Conservation (phyloP, 2,888 invertebrate species). For the Nomada fucata region DNA sequence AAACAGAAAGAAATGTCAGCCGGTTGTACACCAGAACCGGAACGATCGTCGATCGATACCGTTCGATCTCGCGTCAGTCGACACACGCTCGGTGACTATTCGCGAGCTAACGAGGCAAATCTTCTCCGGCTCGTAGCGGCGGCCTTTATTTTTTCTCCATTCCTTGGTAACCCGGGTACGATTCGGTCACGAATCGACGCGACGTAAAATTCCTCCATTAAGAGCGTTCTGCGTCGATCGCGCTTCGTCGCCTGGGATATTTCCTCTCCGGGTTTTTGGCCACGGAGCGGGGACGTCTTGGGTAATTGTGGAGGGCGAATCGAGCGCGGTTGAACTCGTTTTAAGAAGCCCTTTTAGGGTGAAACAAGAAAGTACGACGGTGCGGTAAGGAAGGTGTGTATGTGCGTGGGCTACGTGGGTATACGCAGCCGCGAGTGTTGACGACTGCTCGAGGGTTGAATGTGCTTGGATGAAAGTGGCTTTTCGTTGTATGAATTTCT, state of each 20-base stretch:
- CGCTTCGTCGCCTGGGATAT: neutral
- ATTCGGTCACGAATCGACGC: constrained; percentile 23
- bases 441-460: neutral
- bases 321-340: neutral
- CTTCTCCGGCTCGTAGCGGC: neutral
- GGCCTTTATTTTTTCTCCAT: neutral
- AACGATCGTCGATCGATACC: constrained; percentile 1
- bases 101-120: constrained; percentile 6
- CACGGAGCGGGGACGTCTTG: neutral
- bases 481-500: too few species aligned
- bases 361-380: neutral
- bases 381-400: neutral
- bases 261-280: neutral
- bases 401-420: neutral
- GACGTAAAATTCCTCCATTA: constrained; percentile 1
- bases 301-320: neutral
- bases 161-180: neutral
- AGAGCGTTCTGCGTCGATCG: constrained; percentile 7
- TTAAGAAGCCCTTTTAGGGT: neutral
- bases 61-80: neutral
- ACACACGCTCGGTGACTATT: neutral
- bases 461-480: too few species aligned
- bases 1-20: constrained; percentile 8
- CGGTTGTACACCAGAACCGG: neutral
- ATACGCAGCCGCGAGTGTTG: neutral